Evolutionary conservation across 2,113 vertebrate species (phyloP).

Genomic region (Cheirogaleus medius): DNA sequence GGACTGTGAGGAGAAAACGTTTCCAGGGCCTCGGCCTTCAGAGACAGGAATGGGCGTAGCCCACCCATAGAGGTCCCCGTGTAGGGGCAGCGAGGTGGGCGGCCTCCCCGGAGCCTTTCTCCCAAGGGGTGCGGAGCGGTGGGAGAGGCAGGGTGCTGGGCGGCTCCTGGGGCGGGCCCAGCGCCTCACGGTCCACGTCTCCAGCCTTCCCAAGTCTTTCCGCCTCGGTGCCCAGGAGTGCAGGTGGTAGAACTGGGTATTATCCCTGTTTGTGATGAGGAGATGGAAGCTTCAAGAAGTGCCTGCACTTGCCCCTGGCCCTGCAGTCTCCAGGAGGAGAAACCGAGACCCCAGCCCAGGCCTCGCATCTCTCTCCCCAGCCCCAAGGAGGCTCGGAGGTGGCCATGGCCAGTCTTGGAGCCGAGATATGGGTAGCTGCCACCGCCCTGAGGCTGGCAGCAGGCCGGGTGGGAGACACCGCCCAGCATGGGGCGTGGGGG

Average conservation of each 20-base stretch:
- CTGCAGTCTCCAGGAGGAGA: neutral
- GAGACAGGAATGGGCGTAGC: neutral
- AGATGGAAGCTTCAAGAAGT: neutral
- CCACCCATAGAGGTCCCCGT: neutral
- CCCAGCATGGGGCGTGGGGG: neutral
- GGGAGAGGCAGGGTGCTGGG: neutral
- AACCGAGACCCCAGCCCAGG: neutral
- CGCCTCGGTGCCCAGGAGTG: neutral
- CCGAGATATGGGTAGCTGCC: neutral
- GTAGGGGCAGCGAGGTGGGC: neutral
- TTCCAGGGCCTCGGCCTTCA: neutral
- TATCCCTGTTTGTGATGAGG: neutral
- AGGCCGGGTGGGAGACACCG: neutral
- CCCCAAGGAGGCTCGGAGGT: neutral
- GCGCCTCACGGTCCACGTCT: rapidly evolving
- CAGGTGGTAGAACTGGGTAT: neutral
- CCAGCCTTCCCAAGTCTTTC: neutral
- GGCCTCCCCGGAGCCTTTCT: no score
- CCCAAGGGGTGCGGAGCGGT: neutral
- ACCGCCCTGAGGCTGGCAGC: neutral
- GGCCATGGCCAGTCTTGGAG: neutral
- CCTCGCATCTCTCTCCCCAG: rapidly evolving
- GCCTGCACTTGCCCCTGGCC: neutral
- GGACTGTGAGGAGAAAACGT: no score
- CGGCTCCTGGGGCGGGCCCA: neutral